Base-by-base conservation (phyloP, 2,888 invertebrate species). In the Ligdia adustata region DNA sequence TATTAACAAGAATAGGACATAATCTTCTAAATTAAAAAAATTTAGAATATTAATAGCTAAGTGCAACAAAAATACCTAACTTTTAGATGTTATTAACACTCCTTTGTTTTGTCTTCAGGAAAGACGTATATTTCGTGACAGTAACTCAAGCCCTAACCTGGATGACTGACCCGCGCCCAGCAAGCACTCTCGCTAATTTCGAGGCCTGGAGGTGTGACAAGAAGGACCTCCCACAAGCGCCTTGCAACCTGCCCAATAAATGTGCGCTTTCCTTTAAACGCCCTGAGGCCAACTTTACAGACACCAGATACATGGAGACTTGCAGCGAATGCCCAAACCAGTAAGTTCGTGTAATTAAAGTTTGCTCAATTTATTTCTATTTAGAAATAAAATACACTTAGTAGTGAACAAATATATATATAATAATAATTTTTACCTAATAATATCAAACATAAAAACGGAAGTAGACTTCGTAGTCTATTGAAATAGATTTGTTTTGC, bases 81-180 rank as follows among this genome's bases (percentile, higher is more conserved):
- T n/a, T n/a, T n/a, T n/a, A n/a, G n/a, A n/a, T 5, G 18, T 1
- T 9, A 6, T 0, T 7, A 11, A 15, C 24, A 9, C 1, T 28
- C 2, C 14, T 7, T 29, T 45, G n/a, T 6, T 38, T 14, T 31
- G 16, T 37, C 11, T 58, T 9, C 83, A 97, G 97, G 59, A 92
- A 94, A 38, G 97, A 97, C 75, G 96, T 97, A 4, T 96, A 95
- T 92, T 95, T 96, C 69, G 95, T 97, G 16, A 97, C 97, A 2
- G 92, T 94, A 16, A 97, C 97, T 0, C 97, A 97, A 90, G 95
- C 95, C n/a, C 82, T 98, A 46, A 95, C 96, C 26, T 98, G 97
- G 95, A 95, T 97, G 79, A 96, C 97, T 0, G 97, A 97, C 66
- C 97, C 97, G 0, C 94, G 94, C 68, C 91, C 95, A 0, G 75